Percentiles rank a stretch among this genome's conserved stretches.
Conservation (phyloP, 1,140 invertebrate species). For the Charaxes varanes region DNA sequence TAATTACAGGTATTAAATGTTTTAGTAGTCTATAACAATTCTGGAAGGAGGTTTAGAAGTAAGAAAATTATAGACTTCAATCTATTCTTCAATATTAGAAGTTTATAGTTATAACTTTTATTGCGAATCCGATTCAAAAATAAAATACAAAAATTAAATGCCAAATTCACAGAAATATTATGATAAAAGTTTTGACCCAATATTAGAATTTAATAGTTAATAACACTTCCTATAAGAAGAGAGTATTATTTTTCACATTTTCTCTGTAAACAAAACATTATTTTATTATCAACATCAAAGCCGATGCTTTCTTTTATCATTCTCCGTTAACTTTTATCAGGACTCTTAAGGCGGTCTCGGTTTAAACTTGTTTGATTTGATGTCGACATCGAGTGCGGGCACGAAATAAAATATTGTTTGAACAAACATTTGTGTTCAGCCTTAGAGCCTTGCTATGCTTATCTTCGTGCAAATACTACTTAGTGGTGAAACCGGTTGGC, state of each 20-base stretch:
- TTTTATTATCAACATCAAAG: conserved; percentile 18
- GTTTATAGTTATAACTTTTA: no score
- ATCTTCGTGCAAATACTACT: conserved; percentile 56
- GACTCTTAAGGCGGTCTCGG: conserved; percentile 44
- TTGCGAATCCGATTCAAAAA: no score
- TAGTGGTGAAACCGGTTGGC: conserved; percentile 30
- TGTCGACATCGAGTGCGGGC: conserved; percentile 60
- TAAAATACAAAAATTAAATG: no score
- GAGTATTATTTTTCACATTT: background rate
- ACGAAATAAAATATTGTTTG: conserved; percentile 60
- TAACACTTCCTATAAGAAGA: background rate
- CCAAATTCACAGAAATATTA: no score
- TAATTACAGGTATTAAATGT: no score
- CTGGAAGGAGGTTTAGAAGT: no score
- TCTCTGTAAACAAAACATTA: conserved; percentile 10
- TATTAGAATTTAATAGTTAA: conserved; percentile 13
- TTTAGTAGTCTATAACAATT: no score
- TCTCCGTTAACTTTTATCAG: conserved; percentile 44
- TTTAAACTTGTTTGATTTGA: conserved; percentile 61
- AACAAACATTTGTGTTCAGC: conserved; percentile 54
- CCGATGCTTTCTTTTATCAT: conserved; percentile 32
- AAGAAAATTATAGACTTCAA: no score
- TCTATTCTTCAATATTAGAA: no score
- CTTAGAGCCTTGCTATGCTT: conserved; percentile 50
- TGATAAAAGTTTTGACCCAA: no score